A percentile compares a stretch with the other conserved stretches of the same genome.
These are phyloP conservation scores for Drosophila athabasca DNA, from an alignment of 1,140 invertebrate genomes.

Conservation along the genomic window DNA sequence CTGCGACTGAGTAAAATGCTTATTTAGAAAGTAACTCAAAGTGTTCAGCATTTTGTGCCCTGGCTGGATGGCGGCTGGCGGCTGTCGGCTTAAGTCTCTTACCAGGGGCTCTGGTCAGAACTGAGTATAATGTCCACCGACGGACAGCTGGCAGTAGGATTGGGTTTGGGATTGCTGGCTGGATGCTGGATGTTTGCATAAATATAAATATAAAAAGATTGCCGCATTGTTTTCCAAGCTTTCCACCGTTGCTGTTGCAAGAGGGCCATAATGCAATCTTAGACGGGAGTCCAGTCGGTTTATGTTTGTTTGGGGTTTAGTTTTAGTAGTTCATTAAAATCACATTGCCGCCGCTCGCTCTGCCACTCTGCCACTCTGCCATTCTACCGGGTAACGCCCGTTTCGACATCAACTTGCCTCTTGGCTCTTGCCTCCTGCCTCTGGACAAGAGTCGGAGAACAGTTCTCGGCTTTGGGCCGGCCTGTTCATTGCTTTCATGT, in stretches of 20 bases:
- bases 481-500: conserved; percentile 52
- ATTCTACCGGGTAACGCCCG: conserved; percentile 1
- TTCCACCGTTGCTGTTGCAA: conserved; percentile 30
- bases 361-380: too few relatives aligned
- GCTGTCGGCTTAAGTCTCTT: conserved; percentile 76
- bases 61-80: conserved; percentile 42
- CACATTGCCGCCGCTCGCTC: conserved; percentile 43
- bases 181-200: conserved; percentile 67
- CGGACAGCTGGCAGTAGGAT: conserved; percentile 14
- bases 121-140: conserved; percentile 37
- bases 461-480: conserved; percentile 31
- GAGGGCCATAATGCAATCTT: conserved; percentile 57
- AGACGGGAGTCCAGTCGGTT: conserved; percentile 58
- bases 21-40: conserved; percentile 76
- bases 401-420: conserved; percentile 9
- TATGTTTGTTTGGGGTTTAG: conserved; percentile 63
- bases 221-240: conserved; percentile 59
- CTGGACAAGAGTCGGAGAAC: conserved; percentile 32
- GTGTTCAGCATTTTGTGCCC: conserved; percentile 33
- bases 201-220: conserved; percentile 57
- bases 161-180: conserved; percentile 9
- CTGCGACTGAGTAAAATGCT: conserved; percentile 52
- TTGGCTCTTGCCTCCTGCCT: conserved; percentile 1
- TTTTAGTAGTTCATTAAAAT: conserved; percentile 79
- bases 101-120: conserved; percentile 28